Evolutionary conservation across 1,140 invertebrate genomes (phyloP).

Genomic region (Megalonaias nervosa): DNA sequence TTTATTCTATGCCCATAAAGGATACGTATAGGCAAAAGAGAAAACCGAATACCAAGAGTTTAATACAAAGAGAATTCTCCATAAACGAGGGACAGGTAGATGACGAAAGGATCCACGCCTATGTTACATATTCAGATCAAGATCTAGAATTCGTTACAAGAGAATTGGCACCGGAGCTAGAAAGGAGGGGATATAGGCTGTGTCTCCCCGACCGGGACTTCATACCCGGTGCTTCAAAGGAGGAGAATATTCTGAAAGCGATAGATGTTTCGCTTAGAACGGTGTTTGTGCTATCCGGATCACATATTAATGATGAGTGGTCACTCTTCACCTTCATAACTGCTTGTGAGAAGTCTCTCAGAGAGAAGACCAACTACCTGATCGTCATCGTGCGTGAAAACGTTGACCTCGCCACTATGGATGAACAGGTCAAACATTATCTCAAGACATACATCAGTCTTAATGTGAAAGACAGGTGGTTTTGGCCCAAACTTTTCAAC

Average conservation of each 20-base stretch:
- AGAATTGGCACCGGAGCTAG: slow-evolving; percentile 34
- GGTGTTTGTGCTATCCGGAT: slow-evolving; percentile 45
- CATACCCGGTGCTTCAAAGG: slow-evolving; percentile 46
- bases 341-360: slow-evolving; percentile 46
- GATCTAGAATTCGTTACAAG: slow-evolving; percentile 43
- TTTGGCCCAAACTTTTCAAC: slow-evolving; percentile 37
- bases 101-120: slow-evolving; percentile 18
- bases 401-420: slow-evolving; percentile 24
- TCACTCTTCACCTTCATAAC: slow-evolving; percentile 49
- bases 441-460: slow-evolving; percentile 42
- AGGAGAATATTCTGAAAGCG: slow-evolving; percentile 56
- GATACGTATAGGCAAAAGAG: too few species aligned
- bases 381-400: slow-evolving; percentile 37
- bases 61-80: not conserved
- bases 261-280: slow-evolving; percentile 39
- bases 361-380: slow-evolving; percentile 44
- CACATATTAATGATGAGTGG: slow-evolving; percentile 50
- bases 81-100: not conserved
- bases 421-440: slow-evolving; percentile 42
- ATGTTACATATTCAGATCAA: slow-evolving; percentile 47
- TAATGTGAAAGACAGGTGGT: slow-evolving; percentile 34
- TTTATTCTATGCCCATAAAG: slow-evolving; percentile 38
- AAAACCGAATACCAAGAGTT: too few species aligned
- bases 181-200: slow-evolving; percentile 38
- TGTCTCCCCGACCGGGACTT: slow-evolving; percentile 53